These are phyloP conservation scores for Notocelia uddmanniana DNA, from an alignment of 2,888 invertebrate genomes.

Conservation along the genomic window DNA sequence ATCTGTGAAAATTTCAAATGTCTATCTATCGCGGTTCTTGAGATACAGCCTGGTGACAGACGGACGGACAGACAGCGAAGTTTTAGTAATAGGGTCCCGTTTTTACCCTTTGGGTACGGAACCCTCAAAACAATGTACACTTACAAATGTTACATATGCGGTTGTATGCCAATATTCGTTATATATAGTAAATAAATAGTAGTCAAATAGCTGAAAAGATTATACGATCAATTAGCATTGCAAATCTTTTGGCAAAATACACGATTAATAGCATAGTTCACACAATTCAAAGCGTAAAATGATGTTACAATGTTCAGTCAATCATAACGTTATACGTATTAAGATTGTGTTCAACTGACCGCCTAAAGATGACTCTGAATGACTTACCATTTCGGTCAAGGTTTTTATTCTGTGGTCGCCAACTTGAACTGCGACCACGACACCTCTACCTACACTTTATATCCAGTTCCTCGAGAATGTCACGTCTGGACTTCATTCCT, in stretches of 20 bases:
- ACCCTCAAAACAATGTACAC: too few relatives aligned
- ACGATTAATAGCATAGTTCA: neutral
- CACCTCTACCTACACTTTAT: constrained; percentile 76
- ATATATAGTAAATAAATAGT: too few relatives aligned
- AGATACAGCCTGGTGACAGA: too few relatives aligned
- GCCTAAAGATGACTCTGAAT: constrained; percentile 3
- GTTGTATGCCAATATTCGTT: too few relatives aligned
- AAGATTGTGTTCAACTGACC: neutral
- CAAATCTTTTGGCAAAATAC: neutral
- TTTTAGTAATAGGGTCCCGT: too few relatives aligned
- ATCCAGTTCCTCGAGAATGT: constrained; percentile 80
- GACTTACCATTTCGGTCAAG: constrained; percentile 73
- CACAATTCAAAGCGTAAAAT: neutral
- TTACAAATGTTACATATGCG: too few relatives aligned
- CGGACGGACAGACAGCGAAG: too few relatives aligned
- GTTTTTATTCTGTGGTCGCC: constrained; percentile 66
- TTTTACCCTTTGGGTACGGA: too few relatives aligned
- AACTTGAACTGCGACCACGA: constrained; percentile 69
- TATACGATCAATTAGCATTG: too few relatives aligned
- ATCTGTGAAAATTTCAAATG: too few relatives aligned
- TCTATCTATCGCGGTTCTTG: too few relatives aligned
- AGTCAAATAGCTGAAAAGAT: too few relatives aligned
- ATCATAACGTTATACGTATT: neutral
- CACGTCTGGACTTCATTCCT: constrained; percentile 82
- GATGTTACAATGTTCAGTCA: neutral